These are phyloP conservation scores for Ladona fulva DNA, from an alignment of 1,140 invertebrate species.

Conservation along the genomic window DNA sequence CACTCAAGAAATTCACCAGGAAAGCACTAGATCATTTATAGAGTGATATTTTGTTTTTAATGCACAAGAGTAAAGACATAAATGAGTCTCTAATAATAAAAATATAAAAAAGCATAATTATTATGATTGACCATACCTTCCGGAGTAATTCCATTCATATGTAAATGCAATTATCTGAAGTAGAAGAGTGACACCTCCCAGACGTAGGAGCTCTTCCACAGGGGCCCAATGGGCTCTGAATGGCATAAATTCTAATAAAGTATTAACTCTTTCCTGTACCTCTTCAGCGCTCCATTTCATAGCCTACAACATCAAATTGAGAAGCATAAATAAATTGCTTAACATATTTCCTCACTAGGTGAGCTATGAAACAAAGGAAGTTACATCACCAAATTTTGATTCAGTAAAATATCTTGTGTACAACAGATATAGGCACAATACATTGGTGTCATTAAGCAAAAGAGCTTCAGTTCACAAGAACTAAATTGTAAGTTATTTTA, in stretches of 20 bases:
- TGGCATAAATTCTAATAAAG: slow-evolving; percentile 66
- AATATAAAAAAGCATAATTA: no score
- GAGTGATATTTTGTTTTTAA: no score
- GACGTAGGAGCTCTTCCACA: slow-evolving; percentile 72
- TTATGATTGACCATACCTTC: slow-evolving; percentile 45
- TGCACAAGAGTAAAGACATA: no score
- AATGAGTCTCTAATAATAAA: no score
- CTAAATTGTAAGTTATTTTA: no score
- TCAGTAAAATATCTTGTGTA: no score
- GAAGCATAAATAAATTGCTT: background rate
- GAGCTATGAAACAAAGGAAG: background rate
- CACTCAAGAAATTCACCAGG: no score
- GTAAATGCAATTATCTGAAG: slow-evolving; percentile 80
- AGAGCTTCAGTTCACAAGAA: no score
- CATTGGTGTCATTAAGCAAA: no score
- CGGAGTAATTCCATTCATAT: slow-evolving; percentile 85
- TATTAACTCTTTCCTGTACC: slow-evolving; percentile 73
- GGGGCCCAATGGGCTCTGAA: slow-evolving; percentile 72
- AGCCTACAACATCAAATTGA: slow-evolving; percentile 41
- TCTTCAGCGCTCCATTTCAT: slow-evolving; percentile 63
- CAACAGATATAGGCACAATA: no score
- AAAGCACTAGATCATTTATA: no score
- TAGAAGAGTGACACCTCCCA: slow-evolving; percentile 75
- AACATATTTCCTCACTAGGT: background rate
- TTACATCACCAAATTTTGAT: no score